Percentiles rank a stretch among this genome's conserved stretches.
phyloP scores from a whole-genome alignment of 2,888 invertebrate genomes.

The Myathropa florea region DNA sequence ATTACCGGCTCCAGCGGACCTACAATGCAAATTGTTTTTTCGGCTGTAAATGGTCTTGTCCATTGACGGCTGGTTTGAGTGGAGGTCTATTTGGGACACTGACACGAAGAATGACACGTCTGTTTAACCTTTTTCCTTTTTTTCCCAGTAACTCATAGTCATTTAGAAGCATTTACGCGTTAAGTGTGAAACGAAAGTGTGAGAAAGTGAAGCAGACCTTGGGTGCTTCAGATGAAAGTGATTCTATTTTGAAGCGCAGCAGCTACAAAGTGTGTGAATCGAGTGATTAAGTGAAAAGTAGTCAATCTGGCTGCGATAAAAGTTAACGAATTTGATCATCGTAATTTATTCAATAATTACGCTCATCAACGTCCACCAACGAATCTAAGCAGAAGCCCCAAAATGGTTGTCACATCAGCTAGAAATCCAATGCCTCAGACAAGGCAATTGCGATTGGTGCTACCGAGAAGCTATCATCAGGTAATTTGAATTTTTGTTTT shows the following conservation, averaged over 20 bases:
- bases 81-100: slow-evolving; percentile 23
- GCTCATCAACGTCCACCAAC: slow-evolving; percentile 21
- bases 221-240: slow-evolving; percentile 18
- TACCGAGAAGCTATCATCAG: slow-evolving; percentile 77
- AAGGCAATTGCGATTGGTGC: slow-evolving; percentile 77
- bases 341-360: slow-evolving; percentile 46
- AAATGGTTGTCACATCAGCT: slow-evolving; percentile 79
- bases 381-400: slow-evolving; percentile 44
- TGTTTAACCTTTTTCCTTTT: background rate
- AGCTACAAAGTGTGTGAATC: background rate
- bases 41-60: background rate
- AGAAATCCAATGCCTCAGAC: slow-evolving; percentile 77
- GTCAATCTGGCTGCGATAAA: slow-evolving; percentile 56
- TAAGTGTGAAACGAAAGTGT: slow-evolving; percentile 7
- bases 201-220: background rate
- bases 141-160: background rate
- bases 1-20: slow-evolving; percentile 47
- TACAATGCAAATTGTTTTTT: slow-evolving; percentile 42
- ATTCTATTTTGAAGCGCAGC: background rate
- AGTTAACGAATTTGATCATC: slow-evolving; percentile 52
- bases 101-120: slow-evolving; percentile 34
- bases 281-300: background rate
- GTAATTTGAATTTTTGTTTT: slow-evolving; percentile 34
- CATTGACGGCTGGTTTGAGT: background rate
- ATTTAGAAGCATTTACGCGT: background rate